Percentiles rank a stretch among this genome's conserved stretches.
These are phyloP conservation scores for Macrosiphum euphorbiae DNA, from an alignment of 2,888 invertebrate genomes.

Conservation along the genomic window DNA sequence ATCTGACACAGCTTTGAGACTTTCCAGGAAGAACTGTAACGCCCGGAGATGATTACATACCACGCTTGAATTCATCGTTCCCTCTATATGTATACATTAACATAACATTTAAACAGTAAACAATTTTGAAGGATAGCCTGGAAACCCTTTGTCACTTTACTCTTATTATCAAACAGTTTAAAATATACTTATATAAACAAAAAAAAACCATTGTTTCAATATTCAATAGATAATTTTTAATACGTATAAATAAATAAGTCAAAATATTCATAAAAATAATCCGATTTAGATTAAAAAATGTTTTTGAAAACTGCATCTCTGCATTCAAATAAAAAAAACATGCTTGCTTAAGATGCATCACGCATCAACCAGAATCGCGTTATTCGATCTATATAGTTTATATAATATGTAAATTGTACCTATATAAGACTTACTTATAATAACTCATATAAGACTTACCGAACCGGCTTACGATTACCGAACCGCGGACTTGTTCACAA, in stretches of 20 bases:
- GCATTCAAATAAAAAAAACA: background rate
- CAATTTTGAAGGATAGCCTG: constrained; percentile 31
- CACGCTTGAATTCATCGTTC: constrained; percentile 71
- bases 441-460: constrained; percentile 70
- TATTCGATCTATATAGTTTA: background rate
- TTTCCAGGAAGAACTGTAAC: constrained; percentile 74
- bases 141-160: background rate
- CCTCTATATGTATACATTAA: constrained; percentile 69
- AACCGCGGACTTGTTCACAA: constrained; percentile 74
- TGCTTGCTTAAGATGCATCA: background rate
- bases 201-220: background rate
- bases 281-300: background rate
- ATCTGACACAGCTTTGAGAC: constrained; percentile 69
- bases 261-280: background rate
- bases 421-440: background rate
- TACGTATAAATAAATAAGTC: background rate
- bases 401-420: background rate
- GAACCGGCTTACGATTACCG: constrained; percentile 74
- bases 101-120: constrained; percentile 22
- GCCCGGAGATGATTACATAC: constrained; percentile 76
- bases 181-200: background rate
- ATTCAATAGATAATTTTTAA: background rate
- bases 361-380: background rate
- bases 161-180: background rate
- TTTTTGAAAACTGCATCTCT: background rate